phyloP scores from a whole-genome alignment of 2,888 invertebrate genomes.

The Hypena proboscidalis region DNA sequence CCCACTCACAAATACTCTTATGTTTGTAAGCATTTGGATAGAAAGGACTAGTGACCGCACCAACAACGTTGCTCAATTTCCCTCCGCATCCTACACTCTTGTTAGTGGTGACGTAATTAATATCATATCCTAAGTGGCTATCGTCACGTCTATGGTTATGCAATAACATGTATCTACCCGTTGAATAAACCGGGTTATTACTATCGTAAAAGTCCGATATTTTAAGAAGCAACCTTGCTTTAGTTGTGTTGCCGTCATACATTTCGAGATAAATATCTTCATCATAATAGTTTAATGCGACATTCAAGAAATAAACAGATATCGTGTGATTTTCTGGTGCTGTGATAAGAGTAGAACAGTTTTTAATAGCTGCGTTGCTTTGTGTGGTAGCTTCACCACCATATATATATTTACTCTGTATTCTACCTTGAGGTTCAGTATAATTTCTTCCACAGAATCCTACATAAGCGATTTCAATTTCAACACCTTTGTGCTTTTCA shows the following conservation, averaged over 20 bases:
- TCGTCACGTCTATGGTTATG: conserved; percentile 62
- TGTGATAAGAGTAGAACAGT: conserved; percentile 89
- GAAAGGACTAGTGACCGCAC: conserved; percentile 69
- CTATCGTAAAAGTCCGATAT: conserved; percentile 42
- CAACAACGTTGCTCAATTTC: conserved; percentile 54
- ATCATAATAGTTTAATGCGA: conserved; percentile 52
- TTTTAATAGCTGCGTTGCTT: conserved; percentile 9
- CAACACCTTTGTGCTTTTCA: conserved; percentile 85
- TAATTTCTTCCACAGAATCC: conserved; percentile 87
- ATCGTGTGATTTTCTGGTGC: conserved; percentile 88
- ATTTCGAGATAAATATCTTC: conserved; percentile 66
- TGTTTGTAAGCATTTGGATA: conserved; percentile 68
- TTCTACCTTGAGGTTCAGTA: conserved; percentile 88
- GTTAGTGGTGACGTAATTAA: conserved; percentile 64
- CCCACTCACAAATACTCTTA: conserved; percentile 68
- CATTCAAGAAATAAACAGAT: conserved; percentile 85
- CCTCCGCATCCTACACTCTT: conserved; percentile 77
- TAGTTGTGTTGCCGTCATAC: conserved; percentile 63
- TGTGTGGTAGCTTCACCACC: neutral
- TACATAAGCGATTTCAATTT: conserved; percentile 84
- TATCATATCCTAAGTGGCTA: conserved; percentile 51
- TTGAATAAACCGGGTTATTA: conserved; percentile 86
- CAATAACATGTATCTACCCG: conserved; percentile 87
- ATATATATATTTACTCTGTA: conserved; percentile 67
- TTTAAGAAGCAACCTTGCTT: conserved; percentile 46